These are phyloP conservation scores for Crocidura indochinensis DNA, from an alignment of 2,797 vertebrate species.

Conservation along the genomic window DNA sequence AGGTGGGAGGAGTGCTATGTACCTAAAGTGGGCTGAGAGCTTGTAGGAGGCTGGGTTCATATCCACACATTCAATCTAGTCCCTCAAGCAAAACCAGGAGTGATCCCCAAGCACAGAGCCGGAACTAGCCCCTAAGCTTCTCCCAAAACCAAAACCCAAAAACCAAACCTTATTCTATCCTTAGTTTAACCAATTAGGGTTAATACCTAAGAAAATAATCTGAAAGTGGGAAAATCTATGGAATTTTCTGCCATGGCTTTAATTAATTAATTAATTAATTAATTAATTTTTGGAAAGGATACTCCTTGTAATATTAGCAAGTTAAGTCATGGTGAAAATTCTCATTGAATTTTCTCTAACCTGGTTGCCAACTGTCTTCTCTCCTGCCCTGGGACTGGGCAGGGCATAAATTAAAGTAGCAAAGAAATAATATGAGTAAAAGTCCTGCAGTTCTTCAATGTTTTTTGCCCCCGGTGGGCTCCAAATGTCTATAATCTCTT, in stretches of 20 bases:
- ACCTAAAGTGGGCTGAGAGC: no score
- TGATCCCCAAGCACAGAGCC: no score
- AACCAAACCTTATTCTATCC: neutral
- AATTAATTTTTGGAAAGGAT: neutral
- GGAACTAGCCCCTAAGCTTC: no score
- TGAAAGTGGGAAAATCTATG: neutral
- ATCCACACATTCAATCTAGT: no score
- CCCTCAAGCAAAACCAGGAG: no score
- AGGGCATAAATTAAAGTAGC: neutral
- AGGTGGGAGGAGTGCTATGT: no score
- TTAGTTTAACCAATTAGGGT: neutral
- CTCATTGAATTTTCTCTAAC: neutral
- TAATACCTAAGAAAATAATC: conserved; percentile 5
- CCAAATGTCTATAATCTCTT: no score
- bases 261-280: neutral
- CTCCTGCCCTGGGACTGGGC: neutral
- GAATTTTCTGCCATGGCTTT: neutral
- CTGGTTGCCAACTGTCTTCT: neutral
- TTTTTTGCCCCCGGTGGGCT: no score
- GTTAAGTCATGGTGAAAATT: no score
- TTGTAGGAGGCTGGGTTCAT: no score
- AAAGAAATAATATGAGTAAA: neutral
- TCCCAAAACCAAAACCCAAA: no score
- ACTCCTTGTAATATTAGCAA: neutral
- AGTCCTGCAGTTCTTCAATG: neutral